These are phyloP conservation scores for Potorous gilbertii DNA, from an alignment of 2,797 vertebrate genomes.

Conservation along the genomic window DNA sequence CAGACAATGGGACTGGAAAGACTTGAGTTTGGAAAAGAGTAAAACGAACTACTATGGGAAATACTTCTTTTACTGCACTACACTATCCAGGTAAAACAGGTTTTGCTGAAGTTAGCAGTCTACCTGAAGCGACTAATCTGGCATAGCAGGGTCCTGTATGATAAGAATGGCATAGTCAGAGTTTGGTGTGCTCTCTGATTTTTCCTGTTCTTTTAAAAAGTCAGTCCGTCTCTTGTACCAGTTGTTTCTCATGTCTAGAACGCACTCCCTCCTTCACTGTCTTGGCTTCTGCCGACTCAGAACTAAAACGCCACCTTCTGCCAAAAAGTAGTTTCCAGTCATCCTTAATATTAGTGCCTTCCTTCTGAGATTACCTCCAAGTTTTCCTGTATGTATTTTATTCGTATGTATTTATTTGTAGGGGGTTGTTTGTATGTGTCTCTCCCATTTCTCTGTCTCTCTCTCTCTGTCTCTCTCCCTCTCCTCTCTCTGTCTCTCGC, in stretches of 20 bases:
- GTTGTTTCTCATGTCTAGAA: not conserved
- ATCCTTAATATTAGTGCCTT: not conserved
- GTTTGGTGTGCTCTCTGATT: not conserved
- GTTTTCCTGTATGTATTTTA: not conserved
- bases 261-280: not conserved
- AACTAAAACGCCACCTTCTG: not conserved
- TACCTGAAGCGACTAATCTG: not conserved
- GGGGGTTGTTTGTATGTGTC: not conserved
- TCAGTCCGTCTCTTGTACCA: not conserved
- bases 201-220: not conserved
- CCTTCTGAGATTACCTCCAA: not conserved
- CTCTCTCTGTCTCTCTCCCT: no score
- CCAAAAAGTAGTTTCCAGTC: not conserved
- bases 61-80: not conserved
- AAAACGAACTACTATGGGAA: not conserved
- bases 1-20: not conserved
- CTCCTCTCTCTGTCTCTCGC: no score
- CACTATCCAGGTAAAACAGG: not conserved
- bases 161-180: not conserved
- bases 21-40: not conserved
- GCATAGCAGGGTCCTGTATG: not conserved
- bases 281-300: not conserved
- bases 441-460: not conserved
- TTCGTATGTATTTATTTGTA: not conserved
- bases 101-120: not conserved